Evolutionary conservation across 2,113 vertebrate genomes (phyloP).

Genomic region (Coracopsis vasa): DNA sequence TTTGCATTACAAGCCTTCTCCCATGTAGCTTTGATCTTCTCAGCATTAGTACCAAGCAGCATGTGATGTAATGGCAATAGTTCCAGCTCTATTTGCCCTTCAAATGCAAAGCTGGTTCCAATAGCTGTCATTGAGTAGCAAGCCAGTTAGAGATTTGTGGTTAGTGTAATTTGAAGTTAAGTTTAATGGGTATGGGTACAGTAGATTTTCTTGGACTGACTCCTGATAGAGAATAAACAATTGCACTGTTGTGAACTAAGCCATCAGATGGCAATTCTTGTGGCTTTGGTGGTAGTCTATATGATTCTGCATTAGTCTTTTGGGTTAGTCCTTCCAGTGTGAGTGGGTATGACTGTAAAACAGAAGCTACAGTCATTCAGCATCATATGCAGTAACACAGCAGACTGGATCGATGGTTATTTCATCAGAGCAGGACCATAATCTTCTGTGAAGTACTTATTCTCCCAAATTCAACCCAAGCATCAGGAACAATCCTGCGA

Average conservation of each 20-base stretch:
- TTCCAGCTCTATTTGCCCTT: conserved; percentile 67
- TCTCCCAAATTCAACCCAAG: not conserved
- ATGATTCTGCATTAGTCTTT: not conserved
- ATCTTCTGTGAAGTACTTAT: not conserved
- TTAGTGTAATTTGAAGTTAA: conserved; percentile 44
- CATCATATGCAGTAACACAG: not conserved
- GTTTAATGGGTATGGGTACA: conserved; percentile 35
- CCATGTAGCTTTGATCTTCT: conserved; percentile 73
- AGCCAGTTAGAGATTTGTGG: conserved; percentile 38
- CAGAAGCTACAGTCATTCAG: not conserved
- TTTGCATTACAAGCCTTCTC: conserved; percentile 70
- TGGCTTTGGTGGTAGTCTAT: not conserved
- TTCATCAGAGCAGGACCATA: not conserved
- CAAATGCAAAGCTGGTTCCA: conserved; percentile 66
- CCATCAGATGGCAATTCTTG: not conserved
- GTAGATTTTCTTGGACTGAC: conserved; percentile 37
- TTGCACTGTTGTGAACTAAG: not conserved
- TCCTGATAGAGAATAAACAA: conserved; percentile 1
- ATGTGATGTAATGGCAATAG: conserved; percentile 66
- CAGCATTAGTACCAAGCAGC: conserved; percentile 54
- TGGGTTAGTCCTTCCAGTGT: not conserved
- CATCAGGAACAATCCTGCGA: not conserved
- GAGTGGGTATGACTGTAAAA: not conserved
- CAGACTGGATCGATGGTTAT: not conserved
- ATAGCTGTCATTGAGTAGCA: conserved; percentile 40